Base-by-base conservation (phyloP, 2,113 vertebrate species). In the Istiophorus platypterus region DNA sequence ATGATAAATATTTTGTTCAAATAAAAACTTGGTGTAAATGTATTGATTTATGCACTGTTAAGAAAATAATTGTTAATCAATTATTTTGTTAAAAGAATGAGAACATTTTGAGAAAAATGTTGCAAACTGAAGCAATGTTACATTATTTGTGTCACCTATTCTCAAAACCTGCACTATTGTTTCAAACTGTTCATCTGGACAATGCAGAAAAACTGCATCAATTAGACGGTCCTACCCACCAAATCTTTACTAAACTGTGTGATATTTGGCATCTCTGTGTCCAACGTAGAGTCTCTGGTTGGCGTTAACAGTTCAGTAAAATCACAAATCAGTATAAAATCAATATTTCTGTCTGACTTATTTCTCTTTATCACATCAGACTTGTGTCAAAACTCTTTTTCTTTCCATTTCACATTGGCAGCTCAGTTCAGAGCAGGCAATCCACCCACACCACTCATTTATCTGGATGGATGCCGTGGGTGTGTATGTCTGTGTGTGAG, bases 361-460 rank as follows among this genome's bases (percentile, higher is more conserved):
- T 51, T 49, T 61, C 54, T 42, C 51, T 76, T 63, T 18, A 63
- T 54, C 58, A 54, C 37, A 27, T 20, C 7, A 29, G 59, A 62
- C 76, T 75, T 58, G 51, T 76, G 80, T 77, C 58, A 85, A 72
- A 88, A 67, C 45, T 54, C 29, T 31, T 83, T 59, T 77, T 59
- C 52, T 39, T 52, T 67, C 39, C 63, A 51, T 62, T 37, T 34
- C n/a, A 73, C 84, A 80, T 68, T 56, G 59, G 26, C 58, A 62
- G 74, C 82, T 86, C 66, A 61, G 42, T 81, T 83, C 66, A 57
- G 39, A 72, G 61, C 79, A 8, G 39, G 29, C 59, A 26, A 31
- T 72, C 81, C 54, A 51, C 69, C 78, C 75, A 69, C 77, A 20
- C 45, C 73, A 34, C 15, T 41, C 49, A 72, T 84, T 84, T 75